These are phyloP conservation scores for Periophthalmus modestus DNA, from an alignment of 2,113 vertebrate genomes.

Conservation along the genomic window DNA sequence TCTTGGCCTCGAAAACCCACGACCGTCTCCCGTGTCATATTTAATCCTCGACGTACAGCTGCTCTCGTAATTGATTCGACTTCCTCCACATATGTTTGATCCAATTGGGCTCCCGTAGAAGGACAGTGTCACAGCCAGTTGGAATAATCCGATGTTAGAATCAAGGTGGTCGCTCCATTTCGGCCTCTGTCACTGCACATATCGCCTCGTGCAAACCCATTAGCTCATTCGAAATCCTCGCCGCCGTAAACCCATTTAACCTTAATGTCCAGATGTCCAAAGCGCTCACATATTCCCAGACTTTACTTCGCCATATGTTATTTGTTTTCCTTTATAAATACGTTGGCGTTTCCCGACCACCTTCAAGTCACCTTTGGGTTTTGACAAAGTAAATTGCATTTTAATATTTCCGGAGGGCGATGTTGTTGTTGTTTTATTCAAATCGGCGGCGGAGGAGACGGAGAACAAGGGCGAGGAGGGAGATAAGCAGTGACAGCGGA, in stretches of 20 bases:
- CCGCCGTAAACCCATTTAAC: neutral
- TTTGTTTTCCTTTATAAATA: neutral
- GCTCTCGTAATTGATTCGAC: slow-evolving; percentile 4
- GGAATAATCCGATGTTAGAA: neutral
- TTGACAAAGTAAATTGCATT: slow-evolving; percentile 12
- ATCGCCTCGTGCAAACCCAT: neutral
- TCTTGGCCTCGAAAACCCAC: neutral
- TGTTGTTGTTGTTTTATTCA: slow-evolving; percentile 10
- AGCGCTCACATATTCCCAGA: neutral
- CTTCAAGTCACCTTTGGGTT: neutral
- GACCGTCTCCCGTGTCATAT: neutral
- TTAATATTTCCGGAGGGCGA: slow-evolving; percentile 8
- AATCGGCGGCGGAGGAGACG: neutral
- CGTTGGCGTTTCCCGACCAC: neutral
- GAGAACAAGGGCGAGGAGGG: neutral
- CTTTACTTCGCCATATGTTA: neutral
- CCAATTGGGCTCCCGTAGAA: slow-evolving; percentile 7
- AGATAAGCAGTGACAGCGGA: neutral
- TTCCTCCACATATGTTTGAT: slow-evolving; percentile 4
- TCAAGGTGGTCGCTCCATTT: slow-evolving; percentile 7
- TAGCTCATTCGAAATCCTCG: neutral
- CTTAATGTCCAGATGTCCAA: slow-evolving; percentile 12
- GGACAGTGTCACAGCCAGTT: slow-evolving; percentile 4
- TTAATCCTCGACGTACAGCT: neutral
- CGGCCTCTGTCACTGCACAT: neutral